Conservation (phyloP, 2,888 invertebrate genomes). For the Beris chalybata region DNA sequence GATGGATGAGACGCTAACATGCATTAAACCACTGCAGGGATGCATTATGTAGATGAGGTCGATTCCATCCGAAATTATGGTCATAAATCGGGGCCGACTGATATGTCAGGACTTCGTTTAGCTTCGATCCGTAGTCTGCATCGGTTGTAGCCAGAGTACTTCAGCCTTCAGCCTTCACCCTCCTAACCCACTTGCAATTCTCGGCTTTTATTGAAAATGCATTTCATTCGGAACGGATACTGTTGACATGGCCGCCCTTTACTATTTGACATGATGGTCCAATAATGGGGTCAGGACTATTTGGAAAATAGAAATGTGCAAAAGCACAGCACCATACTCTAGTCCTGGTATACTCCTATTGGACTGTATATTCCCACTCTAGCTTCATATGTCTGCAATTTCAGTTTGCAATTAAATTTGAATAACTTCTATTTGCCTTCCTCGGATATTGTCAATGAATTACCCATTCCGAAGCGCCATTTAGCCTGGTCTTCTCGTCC, state of each 20-base stretch:
- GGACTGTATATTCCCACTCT: no score
- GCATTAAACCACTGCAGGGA: conserved; percentile 43
- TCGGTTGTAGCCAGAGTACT: not conserved
- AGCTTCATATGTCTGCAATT: conserved; percentile 4
- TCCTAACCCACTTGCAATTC: conserved; percentile 18
- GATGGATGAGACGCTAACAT: conserved; percentile 26
- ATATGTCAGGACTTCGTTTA: conserved; percentile 2
- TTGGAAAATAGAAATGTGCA: not conserved
- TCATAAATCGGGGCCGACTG: conserved; percentile 18
- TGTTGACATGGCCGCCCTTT: not conserved
- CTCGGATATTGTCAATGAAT: conserved; percentile 24
- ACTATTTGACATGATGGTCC: conserved; percentile 2
- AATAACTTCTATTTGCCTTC: conserved; percentile 25
- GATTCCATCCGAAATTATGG: conserved; percentile 11
- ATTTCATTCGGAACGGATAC: not conserved
- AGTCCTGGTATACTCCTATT: no score
- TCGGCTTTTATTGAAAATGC: not conserved
- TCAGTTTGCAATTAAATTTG: conserved; percentile 28
- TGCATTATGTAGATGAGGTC: conserved; percentile 43
- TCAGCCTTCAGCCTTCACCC: conserved; percentile 16
- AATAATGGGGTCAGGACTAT: conserved; percentile 1
- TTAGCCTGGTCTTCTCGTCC: not conserved
- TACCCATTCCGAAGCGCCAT: conserved; percentile 1
- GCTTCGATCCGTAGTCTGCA: no score
- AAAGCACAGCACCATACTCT: not conserved